Percentiles rank a stretch among this genome's conserved stretches.
Conservation (phyloP, 2,113 vertebrate species). For the Ameiurus melas region DNA sequence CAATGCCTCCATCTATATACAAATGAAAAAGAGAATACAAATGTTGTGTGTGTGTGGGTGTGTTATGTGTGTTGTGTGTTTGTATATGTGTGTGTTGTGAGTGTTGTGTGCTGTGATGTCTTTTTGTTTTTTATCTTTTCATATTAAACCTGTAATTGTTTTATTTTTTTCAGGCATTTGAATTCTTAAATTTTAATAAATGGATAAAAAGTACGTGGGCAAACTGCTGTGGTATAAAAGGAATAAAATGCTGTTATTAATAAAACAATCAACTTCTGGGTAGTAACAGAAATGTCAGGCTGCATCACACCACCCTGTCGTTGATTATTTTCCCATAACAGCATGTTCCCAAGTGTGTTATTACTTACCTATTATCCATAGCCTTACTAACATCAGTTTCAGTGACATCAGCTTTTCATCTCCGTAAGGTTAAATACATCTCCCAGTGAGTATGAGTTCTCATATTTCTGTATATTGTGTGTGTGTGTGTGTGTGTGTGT, state of each 20-base stretch:
- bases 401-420: background rate
- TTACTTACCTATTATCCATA: background rate
- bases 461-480: background rate
- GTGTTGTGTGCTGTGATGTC: too few species aligned
- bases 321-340: background rate
- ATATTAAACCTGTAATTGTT: too few species aligned
- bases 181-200: background rate
- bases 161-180: background rate
- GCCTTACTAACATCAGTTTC: background rate
- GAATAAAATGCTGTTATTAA: background rate
- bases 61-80: too few species aligned
- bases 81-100: background rate
- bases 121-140: too few species aligned
- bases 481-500: slow-evolving; percentile 17
- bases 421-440: background rate
- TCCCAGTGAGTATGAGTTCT: slow-evolving; percentile 7
- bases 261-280: background rate
- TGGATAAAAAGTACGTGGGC: background rate
- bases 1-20: background rate
- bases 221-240: background rate
- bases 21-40: background rate
- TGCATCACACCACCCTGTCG: background rate
- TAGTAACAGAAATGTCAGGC: background rate
- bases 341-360: background rate
- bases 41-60: background rate